Percentiles rank a stretch among this genome's conserved stretches.
These are phyloP conservation scores for Ceryle rudis DNA, from an alignment of 2,797 vertebrate genomes.

Conservation along the genomic window DNA sequence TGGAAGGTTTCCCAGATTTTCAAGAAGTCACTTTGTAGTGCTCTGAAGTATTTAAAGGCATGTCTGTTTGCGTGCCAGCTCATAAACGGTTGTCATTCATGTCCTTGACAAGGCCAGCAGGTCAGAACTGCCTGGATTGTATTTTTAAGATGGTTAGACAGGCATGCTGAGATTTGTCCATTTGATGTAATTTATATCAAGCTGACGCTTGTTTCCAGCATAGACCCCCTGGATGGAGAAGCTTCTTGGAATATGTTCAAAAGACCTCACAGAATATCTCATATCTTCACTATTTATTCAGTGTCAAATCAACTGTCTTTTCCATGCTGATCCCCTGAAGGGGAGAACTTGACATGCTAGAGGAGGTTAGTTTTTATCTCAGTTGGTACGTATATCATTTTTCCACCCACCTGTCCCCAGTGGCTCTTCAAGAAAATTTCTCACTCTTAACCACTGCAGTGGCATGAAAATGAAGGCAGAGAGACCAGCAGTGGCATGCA, in stretches of 20 bases:
- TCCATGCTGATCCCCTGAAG: constrained; percentile 29
- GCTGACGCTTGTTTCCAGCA: constrained; percentile 49
- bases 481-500: not conserved
- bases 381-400: constrained; percentile 44
- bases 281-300: constrained; percentile 43
- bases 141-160: constrained; percentile 22
- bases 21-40: constrained; percentile 59
- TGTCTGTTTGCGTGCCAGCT: constrained; percentile 64
- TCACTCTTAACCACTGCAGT: constrained; percentile 21
- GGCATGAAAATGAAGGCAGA: constrained; percentile 14
- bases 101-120: constrained; percentile 51
- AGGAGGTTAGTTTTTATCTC: constrained; percentile 49
- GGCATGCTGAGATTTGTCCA: constrained; percentile 73
- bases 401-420: constrained; percentile 63
- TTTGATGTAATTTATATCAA: constrained; percentile 59
- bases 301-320: constrained; percentile 26
- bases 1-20: constrained; percentile 48
- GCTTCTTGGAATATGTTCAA: constrained; percentile 26
- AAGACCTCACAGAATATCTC: constrained; percentile 43
- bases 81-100: constrained; percentile 64
- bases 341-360: constrained; percentile 14
- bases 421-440: constrained; percentile 28
- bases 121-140: constrained; percentile 52
- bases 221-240: constrained; percentile 31
- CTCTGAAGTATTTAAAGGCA: constrained; percentile 62